These are phyloP conservation scores for Anhinga rufa DNA, from an alignment of 2,113 vertebrate species.

Conservation along the genomic window DNA sequence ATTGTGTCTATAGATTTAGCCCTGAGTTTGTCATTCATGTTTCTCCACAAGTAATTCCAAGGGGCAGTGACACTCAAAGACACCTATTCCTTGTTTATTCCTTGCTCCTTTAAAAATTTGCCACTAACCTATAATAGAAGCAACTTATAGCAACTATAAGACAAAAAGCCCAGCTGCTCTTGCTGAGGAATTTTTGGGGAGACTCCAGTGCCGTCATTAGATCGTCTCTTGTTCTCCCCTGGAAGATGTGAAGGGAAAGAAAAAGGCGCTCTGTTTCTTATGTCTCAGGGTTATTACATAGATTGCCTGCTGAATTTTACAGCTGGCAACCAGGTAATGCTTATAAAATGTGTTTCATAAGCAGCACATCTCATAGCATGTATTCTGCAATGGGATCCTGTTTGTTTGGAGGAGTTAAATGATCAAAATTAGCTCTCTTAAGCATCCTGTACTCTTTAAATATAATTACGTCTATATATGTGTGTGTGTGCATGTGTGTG, in stretches of 20 bases:
- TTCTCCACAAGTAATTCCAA: not conserved
- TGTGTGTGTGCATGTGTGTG: not conserved
- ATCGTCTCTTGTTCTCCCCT: not conserved
- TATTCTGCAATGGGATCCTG: not conserved
- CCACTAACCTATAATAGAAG: not conserved
- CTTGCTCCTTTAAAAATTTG: not conserved
- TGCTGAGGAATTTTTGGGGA: not conserved
- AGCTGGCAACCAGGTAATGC: not conserved
- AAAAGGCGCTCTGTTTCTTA: not conserved
- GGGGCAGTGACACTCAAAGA: not conserved
- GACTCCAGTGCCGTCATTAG: not conserved
- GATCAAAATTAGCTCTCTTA: constrained; percentile 13
- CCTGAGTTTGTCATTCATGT: not conserved
- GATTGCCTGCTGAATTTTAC: not conserved
- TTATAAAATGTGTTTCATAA: constrained; percentile 47
- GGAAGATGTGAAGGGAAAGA: not conserved
- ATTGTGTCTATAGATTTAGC: not conserved
- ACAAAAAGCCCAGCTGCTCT: not conserved
- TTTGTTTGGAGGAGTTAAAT: not conserved
- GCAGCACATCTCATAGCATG: not conserved
- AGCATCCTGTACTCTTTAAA: not conserved
- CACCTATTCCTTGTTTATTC: not conserved
- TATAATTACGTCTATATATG: not conserved
- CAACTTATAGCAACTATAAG: not conserved
- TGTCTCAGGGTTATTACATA: not conserved